Evolutionary conservation across 2,888 invertebrate genomes (phyloP), one percentile per base, ranked within the genome.

Genomic region (Eristalis intricaria): DNA sequence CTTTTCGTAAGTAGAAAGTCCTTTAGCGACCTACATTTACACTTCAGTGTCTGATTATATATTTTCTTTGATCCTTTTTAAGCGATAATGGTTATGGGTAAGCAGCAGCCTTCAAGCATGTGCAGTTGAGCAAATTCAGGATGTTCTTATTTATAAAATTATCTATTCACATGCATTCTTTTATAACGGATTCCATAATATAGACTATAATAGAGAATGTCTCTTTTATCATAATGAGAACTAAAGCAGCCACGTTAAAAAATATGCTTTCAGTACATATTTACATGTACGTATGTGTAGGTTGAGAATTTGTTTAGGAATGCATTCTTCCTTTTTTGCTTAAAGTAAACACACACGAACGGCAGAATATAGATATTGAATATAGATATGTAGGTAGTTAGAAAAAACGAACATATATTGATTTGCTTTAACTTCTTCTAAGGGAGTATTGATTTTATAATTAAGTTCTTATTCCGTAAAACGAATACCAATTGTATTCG

Each of bases 1-100:
- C 43, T n/a, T 43, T n/a, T n/a, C 1, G 43, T 43, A n/a, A 43
- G 43, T 43, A 43, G 1, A 43, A n/a, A 15, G 58, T 75, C 19
- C 65, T 65, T 64, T 65, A 50, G 26, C 13, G 65, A 38, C 35
- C 11, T n/a, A 65, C 38, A 40, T 66, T 60, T 58, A 66, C 66
- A 75, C 58, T 66, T 40, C 40, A 38, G 29, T 60, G 58, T 71
- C 70, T 70, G 50, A 70, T 82, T 70, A 70, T 38, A 23, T 65
- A 60, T 60, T 70, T 76, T 65, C 70, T 76, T 82, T 82, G 77
- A 82, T 82, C 66, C 66, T 77, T 66, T 76, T 76, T 77, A 50
- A n/a, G n/a, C 50, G 8, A 7, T 19, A 19, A 43, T 43, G 43
- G 15, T 2, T 50, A 19, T 19, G 50, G 19, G 19, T 56, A 50